Conservation (phyloP, 2,888 invertebrate species). For the Lingula anatina region DNA sequence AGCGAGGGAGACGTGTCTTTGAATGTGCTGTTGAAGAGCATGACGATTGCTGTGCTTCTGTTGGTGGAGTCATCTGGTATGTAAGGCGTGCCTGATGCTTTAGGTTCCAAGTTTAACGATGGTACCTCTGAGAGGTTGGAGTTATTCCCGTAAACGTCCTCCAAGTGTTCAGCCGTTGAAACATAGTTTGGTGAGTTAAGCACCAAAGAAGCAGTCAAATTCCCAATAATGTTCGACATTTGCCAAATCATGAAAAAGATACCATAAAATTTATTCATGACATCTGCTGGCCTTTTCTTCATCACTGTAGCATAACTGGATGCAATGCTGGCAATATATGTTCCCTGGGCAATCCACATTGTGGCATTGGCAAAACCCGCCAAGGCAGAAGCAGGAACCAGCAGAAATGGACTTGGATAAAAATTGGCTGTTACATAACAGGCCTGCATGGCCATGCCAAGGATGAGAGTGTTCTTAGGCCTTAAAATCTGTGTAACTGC, state of each 20-base stretch:
- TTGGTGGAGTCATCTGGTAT: too few relatives aligned
- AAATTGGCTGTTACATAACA: slow-evolving; percentile 36
- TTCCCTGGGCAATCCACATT: slow-evolving; percentile 44
- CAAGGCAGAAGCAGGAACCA: slow-evolving; percentile 33
- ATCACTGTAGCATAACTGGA: slow-evolving; percentile 26
- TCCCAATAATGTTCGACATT: slow-evolving; percentile 35
- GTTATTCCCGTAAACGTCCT: too few relatives aligned
- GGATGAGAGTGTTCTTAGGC: slow-evolving; percentile 27
- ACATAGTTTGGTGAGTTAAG: too few relatives aligned
- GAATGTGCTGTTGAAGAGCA: background rate
- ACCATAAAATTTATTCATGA: slow-evolving; percentile 41
- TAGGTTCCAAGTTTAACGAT: too few relatives aligned
- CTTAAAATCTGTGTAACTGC: slow-evolving; percentile 35
- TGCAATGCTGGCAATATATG: slow-evolving; percentile 41
- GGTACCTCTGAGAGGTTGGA: too few relatives aligned
- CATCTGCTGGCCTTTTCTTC: slow-evolving; percentile 21
- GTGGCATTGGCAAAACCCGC: slow-evolving; percentile 36
- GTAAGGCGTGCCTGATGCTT: too few relatives aligned
- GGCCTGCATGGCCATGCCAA: slow-evolving; percentile 24
- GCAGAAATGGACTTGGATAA: slow-evolving; percentile 32
- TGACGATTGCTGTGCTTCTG: background rate
- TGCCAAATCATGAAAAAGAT: slow-evolving; percentile 41
- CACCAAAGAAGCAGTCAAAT: slow-evolving; percentile 39
- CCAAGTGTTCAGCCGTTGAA: too few relatives aligned
- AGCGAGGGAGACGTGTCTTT: background rate